phyloP scores from a whole-genome alignment of 2,113 vertebrate species.

The Paratilapia polleni region DNA sequence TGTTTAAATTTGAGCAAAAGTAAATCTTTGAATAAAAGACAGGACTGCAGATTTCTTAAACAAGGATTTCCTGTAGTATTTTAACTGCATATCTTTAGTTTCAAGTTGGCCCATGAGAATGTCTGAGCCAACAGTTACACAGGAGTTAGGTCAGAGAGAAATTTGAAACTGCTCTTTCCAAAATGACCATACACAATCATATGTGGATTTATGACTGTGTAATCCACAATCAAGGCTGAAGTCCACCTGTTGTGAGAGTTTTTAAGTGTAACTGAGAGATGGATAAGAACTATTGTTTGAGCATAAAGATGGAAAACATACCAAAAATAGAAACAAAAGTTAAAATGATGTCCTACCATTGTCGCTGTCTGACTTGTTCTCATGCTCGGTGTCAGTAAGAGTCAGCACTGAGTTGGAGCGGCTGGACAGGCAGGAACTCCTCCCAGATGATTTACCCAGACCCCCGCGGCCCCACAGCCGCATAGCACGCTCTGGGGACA shows the following conservation, averaged over 20 bases:
- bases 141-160: background rate
- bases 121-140: background rate
- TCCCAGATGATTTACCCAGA: constrained; percentile 90
- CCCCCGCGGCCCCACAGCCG: constrained; percentile 92
- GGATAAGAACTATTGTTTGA: background rate
- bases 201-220: background rate
- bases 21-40: too few relatives aligned
- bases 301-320: background rate
- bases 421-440: constrained; percentile 96
- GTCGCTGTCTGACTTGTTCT: constrained; percentile 99
- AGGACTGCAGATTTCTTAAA: too few relatives aligned
- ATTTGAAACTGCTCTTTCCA: too few relatives aligned
- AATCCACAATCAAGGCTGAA: background rate
- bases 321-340: background rate
- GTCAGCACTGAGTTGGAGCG: constrained; percentile 98
- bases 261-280: background rate
- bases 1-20: too few relatives aligned
- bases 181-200: background rate
- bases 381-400: constrained; percentile 96
- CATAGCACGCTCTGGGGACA: constrained; percentile 97
- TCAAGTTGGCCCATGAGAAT: too few relatives aligned
- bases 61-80: background rate
- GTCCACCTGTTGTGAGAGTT: background rate
- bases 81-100: background rate
- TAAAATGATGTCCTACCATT: constrained; percentile 81